phyloP scores from a whole-genome alignment of 2,888 invertebrate species.

The Cylindroiulus punctatus region DNA sequence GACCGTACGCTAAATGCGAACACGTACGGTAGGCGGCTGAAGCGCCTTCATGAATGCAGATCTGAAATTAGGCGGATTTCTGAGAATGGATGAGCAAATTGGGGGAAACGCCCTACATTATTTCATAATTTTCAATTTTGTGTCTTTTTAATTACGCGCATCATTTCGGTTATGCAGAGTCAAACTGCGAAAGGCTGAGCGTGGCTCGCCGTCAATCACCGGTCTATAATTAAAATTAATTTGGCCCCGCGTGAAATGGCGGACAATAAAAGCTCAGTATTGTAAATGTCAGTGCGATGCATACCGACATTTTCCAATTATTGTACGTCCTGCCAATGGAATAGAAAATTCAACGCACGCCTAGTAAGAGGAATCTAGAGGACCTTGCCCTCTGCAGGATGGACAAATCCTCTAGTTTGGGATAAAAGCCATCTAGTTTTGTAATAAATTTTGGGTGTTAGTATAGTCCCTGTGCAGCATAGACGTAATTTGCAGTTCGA shows the following conservation, averaged over 20 bases:
- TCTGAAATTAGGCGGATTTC: neutral
- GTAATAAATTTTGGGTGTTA: too few relatives aligned
- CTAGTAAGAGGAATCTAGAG: too few relatives aligned
- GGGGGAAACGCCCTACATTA: neutral
- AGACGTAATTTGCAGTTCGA: too few relatives aligned
- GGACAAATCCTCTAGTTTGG: too few relatives aligned
- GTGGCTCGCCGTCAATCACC: neutral
- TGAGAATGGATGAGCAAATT: neutral
- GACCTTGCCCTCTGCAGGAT: too few relatives aligned
- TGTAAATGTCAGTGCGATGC: neutral
- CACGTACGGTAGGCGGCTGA: neutral
- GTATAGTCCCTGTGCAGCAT: too few relatives aligned
- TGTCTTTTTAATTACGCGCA: neutral
- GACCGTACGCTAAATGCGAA: neutral
- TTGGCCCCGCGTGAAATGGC: neutral
- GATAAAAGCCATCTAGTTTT: too few relatives aligned
- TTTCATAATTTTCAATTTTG: neutral
- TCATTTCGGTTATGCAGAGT: neutral
- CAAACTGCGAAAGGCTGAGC: neutral
- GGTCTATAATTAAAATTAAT: constrained; percentile 18
- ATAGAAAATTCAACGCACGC: neutral
- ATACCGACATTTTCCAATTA: neutral
- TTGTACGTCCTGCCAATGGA: neutral
- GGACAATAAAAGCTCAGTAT: neutral
- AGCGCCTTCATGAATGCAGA: neutral